Evolutionary conservation across 2,797 vertebrate species (phyloP).

Genomic region (Notolabrus celidotus): DNA sequence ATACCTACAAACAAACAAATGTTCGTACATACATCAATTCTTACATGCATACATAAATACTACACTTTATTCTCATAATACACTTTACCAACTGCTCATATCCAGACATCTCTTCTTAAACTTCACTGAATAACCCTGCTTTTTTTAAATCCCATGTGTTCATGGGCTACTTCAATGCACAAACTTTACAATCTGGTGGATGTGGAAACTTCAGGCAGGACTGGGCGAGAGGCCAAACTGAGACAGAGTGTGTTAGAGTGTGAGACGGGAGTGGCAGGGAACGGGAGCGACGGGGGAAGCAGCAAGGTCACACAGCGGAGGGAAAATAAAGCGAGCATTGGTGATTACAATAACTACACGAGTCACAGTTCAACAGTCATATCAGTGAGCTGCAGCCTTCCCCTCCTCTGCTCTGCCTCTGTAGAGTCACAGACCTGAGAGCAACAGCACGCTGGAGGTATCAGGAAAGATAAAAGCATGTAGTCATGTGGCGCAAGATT

Average conservation of each 20-base stretch:
- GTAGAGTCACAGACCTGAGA: conserved; percentile 44
- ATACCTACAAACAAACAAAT: too few relatives aligned
- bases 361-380: conserved; percentile 58
- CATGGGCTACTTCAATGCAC: not conserved
- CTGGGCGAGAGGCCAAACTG: not conserved
- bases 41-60: too few relatives aligned
- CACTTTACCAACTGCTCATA: not conserved
- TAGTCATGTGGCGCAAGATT: not conserved
- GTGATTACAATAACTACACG: conserved; percentile 63
- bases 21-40: too few relatives aligned
- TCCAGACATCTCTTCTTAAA: not conserved
- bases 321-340: conserved; percentile 66
- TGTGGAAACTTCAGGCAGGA: not conserved
- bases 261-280: conserved; percentile 49
- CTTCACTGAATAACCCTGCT: too few relatives aligned
- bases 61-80: too few relatives aligned
- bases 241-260: not conserved
- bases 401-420: conserved; percentile 53
- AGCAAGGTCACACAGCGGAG: conserved; percentile 58
- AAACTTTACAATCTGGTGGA: not conserved
- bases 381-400: conserved; percentile 79
- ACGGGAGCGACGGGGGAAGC: conserved; percentile 57
- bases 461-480: not conserved
- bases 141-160: too few relatives aligned
- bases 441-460: conserved; percentile 11